Evolutionary conservation across 1,140 invertebrate genomes (phyloP).

Genomic region (Pogonomyrmex californicus): DNA sequence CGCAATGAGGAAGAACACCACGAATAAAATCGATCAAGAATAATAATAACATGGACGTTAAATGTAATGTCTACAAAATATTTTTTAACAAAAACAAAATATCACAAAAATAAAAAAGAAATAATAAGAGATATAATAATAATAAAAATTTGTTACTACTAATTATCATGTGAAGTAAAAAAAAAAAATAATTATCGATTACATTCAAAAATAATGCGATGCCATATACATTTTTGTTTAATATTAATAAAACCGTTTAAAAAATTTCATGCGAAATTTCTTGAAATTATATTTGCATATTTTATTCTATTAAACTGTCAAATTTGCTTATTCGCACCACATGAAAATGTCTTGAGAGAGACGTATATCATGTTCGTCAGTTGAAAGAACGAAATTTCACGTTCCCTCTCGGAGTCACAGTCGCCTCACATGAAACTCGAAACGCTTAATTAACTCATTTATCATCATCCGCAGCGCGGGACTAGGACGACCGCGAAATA

Average conservation of each 20-base stretch:
- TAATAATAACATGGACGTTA: background rate
- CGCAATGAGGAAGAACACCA: background rate
- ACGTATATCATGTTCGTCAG: background rate
- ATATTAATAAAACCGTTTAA: background rate
- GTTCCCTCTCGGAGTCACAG: conserved; percentile 39
- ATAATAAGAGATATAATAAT: background rate
- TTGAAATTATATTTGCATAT: background rate
- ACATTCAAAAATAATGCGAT: background rate
- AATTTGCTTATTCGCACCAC: background rate
- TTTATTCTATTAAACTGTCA: background rate
- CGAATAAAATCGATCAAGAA: background rate
- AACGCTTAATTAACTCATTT: conserved; percentile 77
- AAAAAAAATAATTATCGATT: background rate
- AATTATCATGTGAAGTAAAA: background rate
- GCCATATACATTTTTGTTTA: background rate
- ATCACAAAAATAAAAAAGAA: background rate
- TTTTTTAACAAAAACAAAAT: background rate
- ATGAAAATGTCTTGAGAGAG: conserved; percentile 3
- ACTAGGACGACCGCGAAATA: conserved; percentile 68
- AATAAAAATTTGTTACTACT: background rate
- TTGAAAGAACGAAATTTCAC: conserved; percentile 47
- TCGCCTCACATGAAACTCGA: conserved; percentile 43
- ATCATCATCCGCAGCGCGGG: conserved; percentile 63
- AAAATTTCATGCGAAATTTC: background rate
- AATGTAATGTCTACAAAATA: background rate